Base-by-base conservation (phyloP, 2,888 invertebrate genomes). In the Formica aserva region DNA sequence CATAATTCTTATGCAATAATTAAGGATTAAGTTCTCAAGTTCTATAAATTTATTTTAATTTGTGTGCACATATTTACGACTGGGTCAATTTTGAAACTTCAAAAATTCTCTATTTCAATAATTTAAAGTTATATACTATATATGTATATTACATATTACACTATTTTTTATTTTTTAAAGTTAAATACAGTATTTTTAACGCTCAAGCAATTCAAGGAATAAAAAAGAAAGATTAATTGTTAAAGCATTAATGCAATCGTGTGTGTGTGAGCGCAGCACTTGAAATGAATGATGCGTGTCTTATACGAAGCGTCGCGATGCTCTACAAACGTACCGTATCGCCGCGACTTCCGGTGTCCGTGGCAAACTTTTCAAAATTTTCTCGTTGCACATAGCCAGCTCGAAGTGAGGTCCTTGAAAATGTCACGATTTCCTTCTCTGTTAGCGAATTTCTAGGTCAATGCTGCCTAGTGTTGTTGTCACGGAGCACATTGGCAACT, bases 361-460 rank as follows among this genome's bases (percentile, higher is more conserved):
- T 62, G 48, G 65, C 52, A 55, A 41, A 48, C 72, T 74, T 74
- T 11, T 65, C 29, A 18, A 75, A 74, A 81, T 57, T 52, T 81
- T 57, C 75, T 52, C 26, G 71, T 29, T 65, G 81, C 81, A 63
- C 48, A 52, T 48, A 45, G 35, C 32, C 55, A 82, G 66, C 15
- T 66, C 75, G 15, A 38, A 55, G n/a, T 6, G n/a, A 3, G 45
- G 83, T 45, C 84, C 86, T 81, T 84, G 85, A 87, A 77, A 87
- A 86, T 80, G 67, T 83, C 82, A 85, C 85, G 85, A 85, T 84
- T 87, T 86, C 83, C 67, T 81, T 83, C 85, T 52, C 72, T 76
- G 80, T 85, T 85, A 87, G 87, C 76, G 84, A 85, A 85, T 89
- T 91, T 91, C 91, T 92, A 89, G 91, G 91, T 91, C 92, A 91